Conservation (phyloP, 2,888 invertebrate species). For the Pecten maximus region DNA sequence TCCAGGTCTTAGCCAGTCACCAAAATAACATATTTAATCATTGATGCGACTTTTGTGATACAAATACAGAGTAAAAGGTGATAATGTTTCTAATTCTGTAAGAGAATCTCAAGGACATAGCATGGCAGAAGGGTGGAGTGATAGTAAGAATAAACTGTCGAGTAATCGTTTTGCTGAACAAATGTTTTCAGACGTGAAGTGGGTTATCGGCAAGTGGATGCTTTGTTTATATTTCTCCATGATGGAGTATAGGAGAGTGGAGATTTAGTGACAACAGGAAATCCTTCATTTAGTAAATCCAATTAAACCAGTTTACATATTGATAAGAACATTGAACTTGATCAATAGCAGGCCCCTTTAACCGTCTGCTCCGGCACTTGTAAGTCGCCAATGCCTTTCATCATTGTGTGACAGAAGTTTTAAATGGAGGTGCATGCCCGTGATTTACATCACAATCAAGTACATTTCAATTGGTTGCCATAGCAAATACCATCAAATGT, state of each 20-base stretch:
- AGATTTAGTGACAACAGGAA: neutral
- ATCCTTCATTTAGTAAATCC: conserved; percentile 17
- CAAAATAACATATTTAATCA: neutral
- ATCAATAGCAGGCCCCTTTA: neutral
- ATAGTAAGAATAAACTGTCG: neutral
- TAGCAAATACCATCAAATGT: conserved; percentile 35
- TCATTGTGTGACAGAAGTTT: neutral
- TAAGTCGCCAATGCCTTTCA: conserved; percentile 13
- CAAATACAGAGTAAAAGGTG: neutral
- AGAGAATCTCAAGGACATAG: neutral
- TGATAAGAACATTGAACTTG: conserved; percentile 30
- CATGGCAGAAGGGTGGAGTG: neutral
- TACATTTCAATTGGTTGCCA: conserved; percentile 35
- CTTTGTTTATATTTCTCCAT: neutral
- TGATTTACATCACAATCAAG: conserved; percentile 28
- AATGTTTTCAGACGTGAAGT: neutral
- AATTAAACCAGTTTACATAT: conserved; percentile 2
- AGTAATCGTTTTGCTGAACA: neutral
- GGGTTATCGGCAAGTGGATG: neutral
- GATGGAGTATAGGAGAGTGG: neutral
- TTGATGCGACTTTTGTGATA: neutral
- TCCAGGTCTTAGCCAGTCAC: neutral
- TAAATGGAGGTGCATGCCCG: conserved; percentile 5
- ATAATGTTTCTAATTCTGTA: neutral
- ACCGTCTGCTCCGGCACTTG: neutral